Conservation (phyloP, 2,888 invertebrate species). For the Eupithecia insigniata region DNA sequence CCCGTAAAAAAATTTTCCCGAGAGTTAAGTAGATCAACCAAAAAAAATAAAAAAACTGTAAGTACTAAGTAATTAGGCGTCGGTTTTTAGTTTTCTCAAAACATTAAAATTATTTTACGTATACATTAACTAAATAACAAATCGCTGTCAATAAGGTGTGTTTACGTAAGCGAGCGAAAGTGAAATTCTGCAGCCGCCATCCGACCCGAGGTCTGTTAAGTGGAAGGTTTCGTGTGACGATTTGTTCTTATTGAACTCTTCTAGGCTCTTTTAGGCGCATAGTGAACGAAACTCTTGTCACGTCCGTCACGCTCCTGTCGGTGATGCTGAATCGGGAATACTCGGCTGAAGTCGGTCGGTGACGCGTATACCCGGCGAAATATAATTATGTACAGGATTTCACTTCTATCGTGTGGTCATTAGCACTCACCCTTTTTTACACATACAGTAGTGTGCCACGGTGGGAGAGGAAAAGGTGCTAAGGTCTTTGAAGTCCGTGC, state of each 20-base stretch:
- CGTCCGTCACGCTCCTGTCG: neutral
- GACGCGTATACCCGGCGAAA: neutral
- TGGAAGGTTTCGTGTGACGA: constrained; percentile 17
- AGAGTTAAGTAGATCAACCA: no score
- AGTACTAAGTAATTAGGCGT: no score
- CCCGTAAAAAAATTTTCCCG: no score
- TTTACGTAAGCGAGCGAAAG: constrained; percentile 78
- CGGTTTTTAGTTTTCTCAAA: no score
- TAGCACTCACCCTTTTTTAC: neutral
- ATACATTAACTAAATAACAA: constrained; percentile 28
- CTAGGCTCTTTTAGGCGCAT: neutral
- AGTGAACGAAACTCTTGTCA: neutral
- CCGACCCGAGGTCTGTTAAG: constrained; percentile 40
- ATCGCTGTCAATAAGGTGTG: constrained; percentile 57
- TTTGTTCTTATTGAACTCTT: neutral
- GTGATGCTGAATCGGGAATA: neutral
- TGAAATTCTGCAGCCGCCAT: constrained; percentile 60
- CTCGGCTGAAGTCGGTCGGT: neutral
- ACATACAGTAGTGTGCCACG: neutral
- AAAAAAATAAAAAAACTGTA: no score
- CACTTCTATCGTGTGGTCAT: neutral
- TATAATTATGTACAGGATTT: neutral
- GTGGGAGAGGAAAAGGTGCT: neutral
- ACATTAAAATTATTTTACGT: constrained; percentile 8
- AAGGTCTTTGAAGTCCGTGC: no score